These are phyloP conservation scores for Athrips mouffetella DNA, from an alignment of 2,888 invertebrate genomes.

Conservation along the genomic window DNA sequence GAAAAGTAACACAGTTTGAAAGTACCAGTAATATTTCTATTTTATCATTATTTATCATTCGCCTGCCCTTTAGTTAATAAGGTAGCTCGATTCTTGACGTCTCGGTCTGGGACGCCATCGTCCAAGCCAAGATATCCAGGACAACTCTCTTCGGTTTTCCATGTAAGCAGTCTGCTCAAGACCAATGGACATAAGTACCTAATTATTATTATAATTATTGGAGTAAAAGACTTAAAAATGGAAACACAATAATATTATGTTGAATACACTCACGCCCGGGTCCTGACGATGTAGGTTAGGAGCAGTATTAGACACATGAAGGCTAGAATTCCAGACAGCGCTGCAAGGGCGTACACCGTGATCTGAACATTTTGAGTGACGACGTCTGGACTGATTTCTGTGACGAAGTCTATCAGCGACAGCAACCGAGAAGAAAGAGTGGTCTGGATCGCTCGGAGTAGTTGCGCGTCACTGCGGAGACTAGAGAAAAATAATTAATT, in stretches of 20 bases:
- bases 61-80: no score
- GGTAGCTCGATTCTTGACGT: no score
- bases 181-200: no score
- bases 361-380: slow-evolving; percentile 48
- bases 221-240: no score
- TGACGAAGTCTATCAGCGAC: slow-evolving; percentile 67
- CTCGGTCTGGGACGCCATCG: no score
- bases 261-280: slow-evolving; percentile 71
- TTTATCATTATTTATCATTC: no score
- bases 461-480: slow-evolving; percentile 63
- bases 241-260: background rate
- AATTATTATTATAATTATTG: no score
- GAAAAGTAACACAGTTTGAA: no score
- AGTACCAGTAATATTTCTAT: no score
- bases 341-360: slow-evolving; percentile 74
- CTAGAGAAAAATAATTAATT: slow-evolving; percentile 37
- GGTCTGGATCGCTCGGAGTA: slow-evolving; percentile 58
- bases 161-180: no score
- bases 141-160: no score
- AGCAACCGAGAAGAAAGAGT: slow-evolving; percentile 50
- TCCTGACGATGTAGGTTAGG: slow-evolving; percentile 75
- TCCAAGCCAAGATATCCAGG: no score
- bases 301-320: slow-evolving; percentile 66
- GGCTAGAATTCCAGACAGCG: slow-evolving; percentile 71
- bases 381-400: slow-evolving; percentile 42